These are phyloP conservation scores for Colostygia pectinataria DNA, from an alignment of 2,888 invertebrate species.

Conservation along the genomic window DNA sequence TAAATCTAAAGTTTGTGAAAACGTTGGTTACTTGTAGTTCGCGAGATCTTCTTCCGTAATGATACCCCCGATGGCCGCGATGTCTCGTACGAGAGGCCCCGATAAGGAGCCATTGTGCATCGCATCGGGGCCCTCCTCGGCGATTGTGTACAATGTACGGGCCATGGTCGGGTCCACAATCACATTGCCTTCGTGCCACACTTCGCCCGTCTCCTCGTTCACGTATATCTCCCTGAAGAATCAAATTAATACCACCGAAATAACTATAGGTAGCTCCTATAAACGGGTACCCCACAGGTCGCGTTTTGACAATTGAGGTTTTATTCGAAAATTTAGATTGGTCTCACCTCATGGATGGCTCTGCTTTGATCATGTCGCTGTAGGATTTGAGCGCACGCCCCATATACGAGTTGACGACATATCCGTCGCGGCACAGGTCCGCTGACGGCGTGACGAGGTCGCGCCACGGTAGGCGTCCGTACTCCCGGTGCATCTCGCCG, in stretches of 20 bases:
- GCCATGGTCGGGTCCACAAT: conserved; percentile 86
- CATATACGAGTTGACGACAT: conserved; percentile 86
- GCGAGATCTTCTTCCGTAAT: conserved; percentile 90
- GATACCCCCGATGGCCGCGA: conserved; percentile 87
- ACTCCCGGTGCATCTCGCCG: conserved; percentile 88
- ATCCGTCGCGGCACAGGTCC: conserved; percentile 88
- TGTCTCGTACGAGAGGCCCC: conserved; percentile 86
- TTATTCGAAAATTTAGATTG: too few relatives aligned
- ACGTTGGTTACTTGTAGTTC: conserved; percentile 83
- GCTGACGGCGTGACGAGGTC: conserved; percentile 91
- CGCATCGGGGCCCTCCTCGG: conserved; percentile 85
- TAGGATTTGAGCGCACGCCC: conserved; percentile 79
- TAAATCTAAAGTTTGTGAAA: too few relatives aligned
- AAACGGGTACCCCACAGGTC: too few relatives aligned
- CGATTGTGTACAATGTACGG: conserved; percentile 86
- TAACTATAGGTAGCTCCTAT: too few relatives aligned
- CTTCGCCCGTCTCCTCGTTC: conserved; percentile 83
- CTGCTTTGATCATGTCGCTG: conserved; percentile 78
- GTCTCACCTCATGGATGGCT: conserved; percentile 83
- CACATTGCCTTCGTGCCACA: conserved; percentile 85
- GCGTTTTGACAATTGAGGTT: too few relatives aligned
- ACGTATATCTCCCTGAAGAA: conserved; percentile 80
- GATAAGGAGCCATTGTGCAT: conserved; percentile 90
- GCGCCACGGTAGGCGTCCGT: conserved; percentile 90
- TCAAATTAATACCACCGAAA: too few relatives aligned